A percentile compares a stretch with the other conserved stretches of the same genome.
phyloP scores from a whole-genome alignment of 2,888 invertebrate genomes.

The Drosophila buzzatii region DNA sequence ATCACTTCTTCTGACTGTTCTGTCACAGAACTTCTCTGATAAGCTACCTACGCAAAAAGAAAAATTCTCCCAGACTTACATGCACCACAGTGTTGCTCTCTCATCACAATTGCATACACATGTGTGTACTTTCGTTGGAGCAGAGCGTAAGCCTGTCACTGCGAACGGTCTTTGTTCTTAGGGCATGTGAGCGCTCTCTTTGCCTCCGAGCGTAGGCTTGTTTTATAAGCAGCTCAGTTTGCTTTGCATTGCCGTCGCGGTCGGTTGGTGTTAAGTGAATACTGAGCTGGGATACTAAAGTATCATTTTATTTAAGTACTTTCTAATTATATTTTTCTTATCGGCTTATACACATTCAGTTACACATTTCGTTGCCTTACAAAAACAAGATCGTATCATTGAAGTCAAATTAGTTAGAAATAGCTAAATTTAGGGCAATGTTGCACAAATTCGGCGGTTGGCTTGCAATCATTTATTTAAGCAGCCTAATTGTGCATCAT shows the following conservation, averaged over 20 bases:
- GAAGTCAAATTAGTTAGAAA: constrained; percentile 6
- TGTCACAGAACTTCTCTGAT: too few species aligned
- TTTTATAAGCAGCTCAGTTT: constrained; percentile 30
- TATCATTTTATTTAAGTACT: constrained; percentile 9
- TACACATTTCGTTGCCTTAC: not conserved
- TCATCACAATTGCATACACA: not conserved
- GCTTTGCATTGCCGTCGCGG: constrained; percentile 21
- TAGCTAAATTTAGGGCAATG: constrained; percentile 44
- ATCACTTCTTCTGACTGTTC: constrained; percentile 4
- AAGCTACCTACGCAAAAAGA: constrained; percentile 15
- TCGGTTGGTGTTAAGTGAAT: constrained; percentile 22
- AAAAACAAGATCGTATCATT: constrained; percentile 10
- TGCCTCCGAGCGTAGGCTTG: constrained; percentile 30
- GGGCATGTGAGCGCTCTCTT: constrained; percentile 6
- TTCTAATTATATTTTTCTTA: constrained; percentile 40
- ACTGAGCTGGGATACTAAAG: constrained; percentile 1
- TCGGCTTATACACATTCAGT: constrained; percentile 25
- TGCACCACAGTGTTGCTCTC: not conserved
- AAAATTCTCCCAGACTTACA: not conserved
- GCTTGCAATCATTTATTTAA: constrained; percentile 35
- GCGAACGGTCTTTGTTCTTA: not conserved
- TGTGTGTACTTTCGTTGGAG: not conserved
- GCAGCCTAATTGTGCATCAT: constrained; percentile 23
- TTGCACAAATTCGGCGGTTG: constrained; percentile 22
- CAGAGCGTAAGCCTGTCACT: not conserved